phyloP scores from a whole-genome alignment of 2,888 invertebrate species.

The Leptinotarsa juncta region DNA sequence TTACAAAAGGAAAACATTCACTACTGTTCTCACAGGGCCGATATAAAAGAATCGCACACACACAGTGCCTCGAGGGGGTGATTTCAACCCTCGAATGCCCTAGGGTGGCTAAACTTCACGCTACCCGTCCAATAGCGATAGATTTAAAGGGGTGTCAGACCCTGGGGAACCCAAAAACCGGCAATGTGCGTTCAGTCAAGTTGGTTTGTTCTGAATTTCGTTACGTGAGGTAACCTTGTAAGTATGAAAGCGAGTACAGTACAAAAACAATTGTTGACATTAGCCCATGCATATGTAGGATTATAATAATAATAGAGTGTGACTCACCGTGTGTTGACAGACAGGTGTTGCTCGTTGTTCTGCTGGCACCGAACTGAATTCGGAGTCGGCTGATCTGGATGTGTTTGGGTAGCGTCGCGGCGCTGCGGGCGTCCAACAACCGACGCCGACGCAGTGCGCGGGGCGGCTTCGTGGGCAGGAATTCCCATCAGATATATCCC shows the following conservation, averaged over 20 bases:
- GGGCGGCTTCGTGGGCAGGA: slow-evolving; percentile 67
- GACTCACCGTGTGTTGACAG: slow-evolving; percentile 36
- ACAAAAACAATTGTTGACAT: slow-evolving; percentile 28
- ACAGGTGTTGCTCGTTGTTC: slow-evolving; percentile 43
- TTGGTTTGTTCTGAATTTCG: background rate
- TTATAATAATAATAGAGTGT: slow-evolving; percentile 10
- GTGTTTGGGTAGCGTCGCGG: slow-evolving; percentile 61
- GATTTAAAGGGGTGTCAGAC: slow-evolving; percentile 60
- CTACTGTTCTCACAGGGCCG: slow-evolving; percentile 42
- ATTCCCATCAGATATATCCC: slow-evolving; percentile 65
- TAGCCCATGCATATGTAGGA: background rate
- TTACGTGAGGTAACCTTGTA: slow-evolving; percentile 17
- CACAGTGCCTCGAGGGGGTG: slow-evolving; percentile 33
- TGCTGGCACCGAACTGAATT: slow-evolving; percentile 25
- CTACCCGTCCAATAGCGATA: slow-evolving; percentile 56
- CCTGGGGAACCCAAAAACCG: slow-evolving; percentile 40
- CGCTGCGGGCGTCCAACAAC: slow-evolving; percentile 54
- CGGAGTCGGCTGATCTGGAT: slow-evolving; percentile 56
- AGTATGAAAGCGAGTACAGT: slow-evolving; percentile 17
- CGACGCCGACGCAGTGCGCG: slow-evolving; percentile 66
- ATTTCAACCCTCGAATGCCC: slow-evolving; percentile 37
- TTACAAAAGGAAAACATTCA: background rate
- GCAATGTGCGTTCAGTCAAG: background rate
- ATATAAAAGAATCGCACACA: slow-evolving; percentile 40
- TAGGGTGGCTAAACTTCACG: slow-evolving; percentile 54